These are phyloP conservation scores for Gisinianus flammeolus DNA, from an alignment of 2,888 invertebrate species.

Conservation along the genomic window DNA sequence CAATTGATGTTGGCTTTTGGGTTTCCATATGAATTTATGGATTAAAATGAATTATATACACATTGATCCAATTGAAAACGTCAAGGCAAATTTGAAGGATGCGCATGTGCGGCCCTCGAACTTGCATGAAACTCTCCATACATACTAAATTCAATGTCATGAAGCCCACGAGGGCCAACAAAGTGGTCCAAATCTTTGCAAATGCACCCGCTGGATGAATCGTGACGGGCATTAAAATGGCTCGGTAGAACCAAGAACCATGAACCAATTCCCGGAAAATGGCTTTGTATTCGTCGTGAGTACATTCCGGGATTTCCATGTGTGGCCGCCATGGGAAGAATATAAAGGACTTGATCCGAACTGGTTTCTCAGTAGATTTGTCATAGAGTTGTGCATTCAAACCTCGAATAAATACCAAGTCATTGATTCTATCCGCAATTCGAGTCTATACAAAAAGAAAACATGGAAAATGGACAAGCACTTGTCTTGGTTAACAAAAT, in stretches of 20 bases:
- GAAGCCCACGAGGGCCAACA: slow-evolving; percentile 7
- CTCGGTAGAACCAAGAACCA: not conserved
- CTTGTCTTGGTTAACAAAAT: not conserved
- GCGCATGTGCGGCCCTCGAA: not conserved
- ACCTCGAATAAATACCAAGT: slow-evolving; percentile 28
- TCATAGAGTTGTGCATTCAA: slow-evolving; percentile 23
- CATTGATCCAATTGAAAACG: slow-evolving; percentile 28
- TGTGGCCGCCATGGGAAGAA: not conserved
- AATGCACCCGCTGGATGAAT: slow-evolving; percentile 43
- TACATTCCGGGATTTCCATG: slow-evolving; percentile 3
- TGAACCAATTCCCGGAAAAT: slow-evolving; percentile 27
- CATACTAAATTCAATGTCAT: not conserved
- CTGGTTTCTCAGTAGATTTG: slow-evolving; percentile 22
- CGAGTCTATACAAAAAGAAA: slow-evolving; percentile 9
- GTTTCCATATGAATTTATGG: too few relatives aligned
- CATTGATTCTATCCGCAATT: slow-evolving; percentile 7
- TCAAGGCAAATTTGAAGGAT: slow-evolving; percentile 12
- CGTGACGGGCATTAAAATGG: slow-evolving; percentile 21
- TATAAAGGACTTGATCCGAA: slow-evolving; percentile 41
- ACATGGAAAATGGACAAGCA: not conserved
- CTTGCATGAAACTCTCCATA: slow-evolving; percentile 26
- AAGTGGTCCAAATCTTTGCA: slow-evolving; percentile 31
- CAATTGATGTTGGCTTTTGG: too few relatives aligned
- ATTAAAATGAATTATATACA: too few relatives aligned
- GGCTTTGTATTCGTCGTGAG: slow-evolving; percentile 44